phyloP scores from a whole-genome alignment of 2,113 vertebrate genomes.

The Ceratotherium simum region DNA sequence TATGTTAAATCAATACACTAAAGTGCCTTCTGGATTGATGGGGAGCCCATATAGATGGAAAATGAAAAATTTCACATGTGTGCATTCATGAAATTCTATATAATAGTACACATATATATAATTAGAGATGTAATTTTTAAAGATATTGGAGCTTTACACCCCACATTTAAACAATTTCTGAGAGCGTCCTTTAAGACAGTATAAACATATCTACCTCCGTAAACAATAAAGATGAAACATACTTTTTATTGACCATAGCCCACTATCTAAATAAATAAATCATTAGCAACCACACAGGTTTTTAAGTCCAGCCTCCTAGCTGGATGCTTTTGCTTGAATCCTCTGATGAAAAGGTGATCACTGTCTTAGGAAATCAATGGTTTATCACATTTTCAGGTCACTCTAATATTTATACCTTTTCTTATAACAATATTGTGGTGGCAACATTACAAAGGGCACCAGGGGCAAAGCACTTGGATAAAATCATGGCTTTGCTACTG shows the following conservation, averaged over 20 bases:
- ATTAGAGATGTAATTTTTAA: not conserved
- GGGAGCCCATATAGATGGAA: not conserved
- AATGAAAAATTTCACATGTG: not conserved
- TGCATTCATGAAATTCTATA: not conserved
- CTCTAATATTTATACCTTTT: not conserved
- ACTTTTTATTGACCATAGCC: not conserved
- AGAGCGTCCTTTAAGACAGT: not conserved
- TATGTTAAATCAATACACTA: not conserved
- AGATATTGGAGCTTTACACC: not conserved
- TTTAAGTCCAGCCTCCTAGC: not conserved
- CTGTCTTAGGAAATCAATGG: not conserved
- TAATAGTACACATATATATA: not conserved
- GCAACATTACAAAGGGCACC: not conserved
- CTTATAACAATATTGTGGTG: not conserved
- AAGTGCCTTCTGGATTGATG: not conserved
- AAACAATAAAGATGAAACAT: slow-evolving; percentile 1
- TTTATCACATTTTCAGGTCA: not conserved
- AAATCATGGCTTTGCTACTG: not conserved
- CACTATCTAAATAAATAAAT: not conserved
- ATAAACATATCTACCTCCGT: not conserved
- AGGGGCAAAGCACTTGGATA: not conserved
- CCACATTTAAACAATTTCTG: not conserved
- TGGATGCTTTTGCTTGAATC: not conserved
- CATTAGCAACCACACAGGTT: not conserved
- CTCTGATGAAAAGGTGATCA: not conserved